These are phyloP conservation scores for Lepidocyrtoides sp. DNA, from an alignment of 2,888 invertebrate genomes.

Conservation along the genomic window DNA sequence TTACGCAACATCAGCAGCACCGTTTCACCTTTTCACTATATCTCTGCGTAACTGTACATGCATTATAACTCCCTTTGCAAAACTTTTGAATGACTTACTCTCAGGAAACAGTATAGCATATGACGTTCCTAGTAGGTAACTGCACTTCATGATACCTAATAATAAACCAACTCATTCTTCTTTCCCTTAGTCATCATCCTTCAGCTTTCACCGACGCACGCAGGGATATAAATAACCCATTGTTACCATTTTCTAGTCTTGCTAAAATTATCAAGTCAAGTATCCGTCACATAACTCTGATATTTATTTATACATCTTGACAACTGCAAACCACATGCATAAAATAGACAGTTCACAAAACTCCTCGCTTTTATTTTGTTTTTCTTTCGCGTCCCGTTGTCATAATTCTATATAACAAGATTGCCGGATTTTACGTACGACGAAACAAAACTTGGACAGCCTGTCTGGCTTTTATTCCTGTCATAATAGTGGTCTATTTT, in stretches of 20 bases:
- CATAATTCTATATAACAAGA: too few relatives aligned
- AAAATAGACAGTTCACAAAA: slow-evolving; percentile 18
- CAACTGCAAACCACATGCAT: not conserved
- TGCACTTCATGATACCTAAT: too few relatives aligned
- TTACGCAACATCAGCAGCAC: not conserved
- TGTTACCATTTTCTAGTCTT: not conserved
- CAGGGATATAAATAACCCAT: not conserved
- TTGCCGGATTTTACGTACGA: too few relatives aligned
- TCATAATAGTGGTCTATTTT: not conserved
- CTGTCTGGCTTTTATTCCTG: not conserved
- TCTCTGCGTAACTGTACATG: too few relatives aligned
- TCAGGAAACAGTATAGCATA: not conserved
- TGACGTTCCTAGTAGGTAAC: too few relatives aligned
- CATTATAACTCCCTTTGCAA: not conserved
- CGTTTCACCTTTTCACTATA: not conserved
- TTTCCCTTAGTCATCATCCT: not conserved
- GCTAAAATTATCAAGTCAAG: slow-evolving; percentile 25
- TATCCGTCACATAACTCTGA: slow-evolving; percentile 1
- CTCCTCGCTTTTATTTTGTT: not conserved
- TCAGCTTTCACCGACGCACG: not conserved
- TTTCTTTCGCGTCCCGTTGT: not conserved
- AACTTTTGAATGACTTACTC: not conserved
- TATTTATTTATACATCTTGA: slow-evolving; percentile 11
- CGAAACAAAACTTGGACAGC: too few relatives aligned
- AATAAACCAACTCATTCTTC: too few relatives aligned